Percentiles rank a stretch among this genome's conserved stretches.
These are phyloP conservation scores for Oncopodura yosiiana DNA, from an alignment of 1,140 invertebrate species.

Conservation along the genomic window DNA sequence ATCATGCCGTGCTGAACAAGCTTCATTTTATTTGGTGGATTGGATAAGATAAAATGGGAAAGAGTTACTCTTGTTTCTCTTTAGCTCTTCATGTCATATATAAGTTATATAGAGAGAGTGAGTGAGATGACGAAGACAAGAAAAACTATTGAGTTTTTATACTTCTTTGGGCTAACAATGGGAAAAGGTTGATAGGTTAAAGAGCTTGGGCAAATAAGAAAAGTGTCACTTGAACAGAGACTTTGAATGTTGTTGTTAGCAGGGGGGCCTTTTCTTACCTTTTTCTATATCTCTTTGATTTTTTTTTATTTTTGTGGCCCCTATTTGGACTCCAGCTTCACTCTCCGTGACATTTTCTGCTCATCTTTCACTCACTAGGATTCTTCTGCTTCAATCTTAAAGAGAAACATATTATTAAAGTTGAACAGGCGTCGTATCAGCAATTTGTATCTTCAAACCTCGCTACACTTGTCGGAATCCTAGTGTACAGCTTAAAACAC, in stretches of 20 bases:
- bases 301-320: not conserved
- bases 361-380: constrained; percentile 20
- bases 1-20: no score
- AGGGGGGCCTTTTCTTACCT: not conserved
- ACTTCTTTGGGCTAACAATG: not conserved
- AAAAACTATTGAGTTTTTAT: not conserved
- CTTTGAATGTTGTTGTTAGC: constrained; percentile 1
- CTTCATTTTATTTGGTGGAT: no score
- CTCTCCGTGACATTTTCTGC: constrained; percentile 13
- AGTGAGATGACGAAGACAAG: not conserved
- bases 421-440: no score
- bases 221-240: constrained; percentile 26
- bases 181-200: constrained; percentile 23
- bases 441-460: no score
- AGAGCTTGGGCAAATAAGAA: constrained; percentile 26
- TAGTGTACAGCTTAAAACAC: no score
- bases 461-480: no score
- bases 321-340: constrained; percentile 12
- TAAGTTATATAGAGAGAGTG: not conserved
- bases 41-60: constrained; percentile 1
- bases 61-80: not conserved
- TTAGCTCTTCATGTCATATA: not conserved
- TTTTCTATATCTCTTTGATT: not conserved
- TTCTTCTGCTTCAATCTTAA: not conserved
- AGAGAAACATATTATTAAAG: no score